Percentiles rank a stretch among this genome's conserved stretches.
phyloP scores from a whole-genome alignment of 2,113 vertebrate genomes.

The Sphyrna mokarran region DNA sequence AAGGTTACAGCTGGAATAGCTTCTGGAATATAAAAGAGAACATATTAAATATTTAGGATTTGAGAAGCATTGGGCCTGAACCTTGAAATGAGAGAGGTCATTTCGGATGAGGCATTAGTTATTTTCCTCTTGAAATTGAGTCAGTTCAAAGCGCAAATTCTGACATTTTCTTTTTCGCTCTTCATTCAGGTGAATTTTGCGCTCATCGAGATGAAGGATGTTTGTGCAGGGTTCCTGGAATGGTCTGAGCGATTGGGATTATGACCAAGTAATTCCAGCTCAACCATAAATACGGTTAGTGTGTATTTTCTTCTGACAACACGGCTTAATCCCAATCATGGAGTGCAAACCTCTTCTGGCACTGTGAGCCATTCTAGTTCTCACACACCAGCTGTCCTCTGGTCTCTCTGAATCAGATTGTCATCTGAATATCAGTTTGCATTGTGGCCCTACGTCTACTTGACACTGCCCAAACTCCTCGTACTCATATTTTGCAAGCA shows the following conservation, averaged over 20 bases:
- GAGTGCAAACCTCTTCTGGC: neutral
- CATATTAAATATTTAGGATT: constrained; percentile 13
- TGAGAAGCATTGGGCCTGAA: neutral
- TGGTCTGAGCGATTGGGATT: neutral
- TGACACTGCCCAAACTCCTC: neutral
- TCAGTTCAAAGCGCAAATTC: neutral
- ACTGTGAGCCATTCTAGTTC: neutral
- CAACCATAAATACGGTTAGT: too few species aligned
- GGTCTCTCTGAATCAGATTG: neutral
- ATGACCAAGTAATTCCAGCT: neutral
- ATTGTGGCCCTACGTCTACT: neutral
- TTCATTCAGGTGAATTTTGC: neutral
- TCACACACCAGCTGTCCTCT: too few species aligned
- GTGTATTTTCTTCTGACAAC: neutral
- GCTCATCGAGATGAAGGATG: neutral
- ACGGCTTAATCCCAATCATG: neutral
- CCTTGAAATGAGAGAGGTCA: neutral
- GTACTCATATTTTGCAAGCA: neutral
- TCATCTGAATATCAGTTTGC: neutral
- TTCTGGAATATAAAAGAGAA: neutral
- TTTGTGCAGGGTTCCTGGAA: neutral
- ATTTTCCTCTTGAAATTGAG: neutral
- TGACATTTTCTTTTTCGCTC: neutral
- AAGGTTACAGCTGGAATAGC: neutral
- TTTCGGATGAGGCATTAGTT: neutral